Evolutionary conservation across 1,140 invertebrate genomes (phyloP).

Genomic region (Ceratosolen fusciceps): DNA sequence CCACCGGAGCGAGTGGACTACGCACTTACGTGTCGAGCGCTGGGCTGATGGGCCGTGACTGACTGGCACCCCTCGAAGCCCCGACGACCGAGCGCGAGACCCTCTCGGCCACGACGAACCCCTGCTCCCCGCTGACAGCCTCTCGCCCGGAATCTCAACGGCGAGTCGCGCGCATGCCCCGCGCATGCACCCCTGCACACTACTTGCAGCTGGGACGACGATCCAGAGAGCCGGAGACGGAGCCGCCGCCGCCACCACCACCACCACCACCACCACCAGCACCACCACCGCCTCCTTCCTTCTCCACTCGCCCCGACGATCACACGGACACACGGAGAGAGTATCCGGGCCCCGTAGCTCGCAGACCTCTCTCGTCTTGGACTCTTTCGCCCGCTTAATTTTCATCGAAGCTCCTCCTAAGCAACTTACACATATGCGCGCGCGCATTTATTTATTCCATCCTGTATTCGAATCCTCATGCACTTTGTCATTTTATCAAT

Average conservation of each 20-base stretch:
- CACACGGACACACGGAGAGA: no score
- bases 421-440: no score
- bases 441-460: no score
- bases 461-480: no score
- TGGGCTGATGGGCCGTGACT: slow-evolving; percentile 70
- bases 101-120: not conserved
- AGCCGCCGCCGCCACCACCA: not conserved
- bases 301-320: no score
- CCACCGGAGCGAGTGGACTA: slow-evolving; percentile 12
- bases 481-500: no score
- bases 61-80: slow-evolving; percentile 65
- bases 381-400: no score
- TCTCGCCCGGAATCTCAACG: not conserved
- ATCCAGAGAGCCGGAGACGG: no score
- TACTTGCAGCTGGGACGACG: slow-evolving; percentile 2
- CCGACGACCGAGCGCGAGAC: slow-evolving; percentile 34
- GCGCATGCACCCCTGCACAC: slow-evolving; percentile 19
- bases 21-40: slow-evolving; percentile 69
- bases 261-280: not conserved
- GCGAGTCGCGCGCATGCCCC: slow-evolving; percentile 16
- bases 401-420: not conserved
- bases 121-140: not conserved
- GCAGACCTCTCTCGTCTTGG: no score
- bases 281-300: no score
- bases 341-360: no score